Evolutionary conservation across 30 jellyfish, hydroid and myxozoan genomes (phyloP), one percentile per base, ranked within the genome.

Genomic region (Calvadosia cruxmelitensis): DNA sequence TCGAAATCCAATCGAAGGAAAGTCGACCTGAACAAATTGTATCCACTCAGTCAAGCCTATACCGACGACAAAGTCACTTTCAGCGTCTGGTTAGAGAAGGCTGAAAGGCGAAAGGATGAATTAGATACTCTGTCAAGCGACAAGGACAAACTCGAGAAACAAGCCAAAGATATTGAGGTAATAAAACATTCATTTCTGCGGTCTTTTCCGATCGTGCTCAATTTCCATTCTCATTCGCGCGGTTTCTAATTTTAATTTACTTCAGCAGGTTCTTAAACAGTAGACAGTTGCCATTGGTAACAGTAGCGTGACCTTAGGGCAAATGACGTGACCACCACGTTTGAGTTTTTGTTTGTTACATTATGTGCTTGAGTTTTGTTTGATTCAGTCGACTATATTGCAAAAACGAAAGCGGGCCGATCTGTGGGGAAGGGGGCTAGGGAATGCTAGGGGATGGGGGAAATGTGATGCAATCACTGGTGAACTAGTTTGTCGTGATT

Each of bases 61-160:
- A 64, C 52, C 25, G 93, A 89, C 33, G 75, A 70, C 26, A 50
- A 77, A 2, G 87, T 74, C 7, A 49, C 83, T 29, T 82, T 89
- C 42, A 82, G 94, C 51, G 77, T 78, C 49, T 89, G 86, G 85
- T 30, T 89, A 34, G 89, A 76, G 23, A 82, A 78, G 10, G 84
- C 93, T 0, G 98, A 89, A 72, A 77, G 53, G 68, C 78, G 53
- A 50, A 76, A 72, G 65, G 82, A 77, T 27, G 84, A 68, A 30
- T 48, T 88, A 15, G 23, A 72, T 36, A 65, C 89, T 3, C 89
- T 63, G 10, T 71, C 89, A n/a, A 34, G 66, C 27, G 93, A 85
- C 33, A 66, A 71, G 50, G 49, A 73, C 23, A 77, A 50, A 24
- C 28, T 89, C 61, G 20, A 73, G 42, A 67, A 69, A 83, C 98